Conservation (phyloP, 2,797 vertebrate genomes). For the Rhynchonycteris naso region DNA sequence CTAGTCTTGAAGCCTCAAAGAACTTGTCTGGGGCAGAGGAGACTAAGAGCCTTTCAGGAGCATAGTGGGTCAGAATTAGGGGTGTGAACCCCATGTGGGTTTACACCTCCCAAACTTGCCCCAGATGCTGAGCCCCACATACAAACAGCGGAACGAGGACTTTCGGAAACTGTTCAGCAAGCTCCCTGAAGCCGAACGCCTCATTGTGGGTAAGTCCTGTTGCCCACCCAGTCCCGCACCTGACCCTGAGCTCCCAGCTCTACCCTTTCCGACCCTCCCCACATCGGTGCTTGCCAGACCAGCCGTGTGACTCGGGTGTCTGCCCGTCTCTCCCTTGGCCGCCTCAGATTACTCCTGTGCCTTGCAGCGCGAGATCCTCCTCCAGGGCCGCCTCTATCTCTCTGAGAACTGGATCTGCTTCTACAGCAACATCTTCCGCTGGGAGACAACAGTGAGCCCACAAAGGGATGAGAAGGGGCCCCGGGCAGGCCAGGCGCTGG, state of each 20-base stretch:
- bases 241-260: neutral
- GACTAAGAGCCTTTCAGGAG: neutral
- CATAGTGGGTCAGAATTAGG: neutral
- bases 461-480: rapidly evolving
- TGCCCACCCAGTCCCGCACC: neutral
- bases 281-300: rapidly evolving
- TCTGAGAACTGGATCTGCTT: conserved; percentile 97
- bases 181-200: conserved; percentile 92
- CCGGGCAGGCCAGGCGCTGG: rapidly evolving
- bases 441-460: conserved; percentile 93
- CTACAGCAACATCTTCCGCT: conserved; percentile 97
- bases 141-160: conserved; percentile 95
- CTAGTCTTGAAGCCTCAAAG: neutral
- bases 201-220: conserved; percentile 92
- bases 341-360: conserved; percentile 94
- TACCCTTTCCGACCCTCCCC: neutral
- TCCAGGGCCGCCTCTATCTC: conserved; percentile 94
- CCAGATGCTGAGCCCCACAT: conserved; percentile 95
- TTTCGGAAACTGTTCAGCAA: conserved; percentile 95
- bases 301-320: conserved; percentile 19
- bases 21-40: neutral
- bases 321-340: neutral
- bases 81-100: neutral
- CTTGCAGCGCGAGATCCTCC: conserved; percentile 94
- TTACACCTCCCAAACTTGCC: neutral